These are phyloP conservation scores for Lacanobia wlatinum DNA, from an alignment of 2,888 invertebrate species.

Conservation along the genomic window DNA sequence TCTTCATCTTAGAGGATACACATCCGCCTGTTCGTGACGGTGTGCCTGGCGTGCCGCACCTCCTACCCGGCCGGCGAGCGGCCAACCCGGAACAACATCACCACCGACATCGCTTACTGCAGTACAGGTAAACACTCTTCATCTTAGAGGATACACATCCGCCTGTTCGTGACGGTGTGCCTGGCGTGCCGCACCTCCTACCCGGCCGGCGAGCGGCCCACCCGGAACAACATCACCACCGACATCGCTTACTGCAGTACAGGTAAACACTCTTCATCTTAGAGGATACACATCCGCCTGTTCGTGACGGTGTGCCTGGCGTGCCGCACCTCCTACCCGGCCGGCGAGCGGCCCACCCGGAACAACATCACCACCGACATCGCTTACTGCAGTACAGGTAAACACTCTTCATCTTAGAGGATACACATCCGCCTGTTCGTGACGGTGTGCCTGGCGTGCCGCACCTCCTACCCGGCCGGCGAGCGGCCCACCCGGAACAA, in stretches of 20 bases:
- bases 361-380: conserved; percentile 99
- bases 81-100: conserved; percentile 96
- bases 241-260: conserved; percentile 99
- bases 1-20: too few species aligned
- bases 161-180: too few species aligned
- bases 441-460: conserved; percentile 93
- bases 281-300: too few species aligned
- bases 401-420: not conserved
- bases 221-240: conserved; percentile 97
- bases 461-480: conserved; percentile 97
- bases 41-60: conserved; percentile 96
- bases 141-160: too few species aligned
- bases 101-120: conserved; percentile 99
- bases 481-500: conserved; percentile 95
- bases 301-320: conserved; percentile 88
- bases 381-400: conserved; percentile 99
- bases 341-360: conserved; percentile 94
- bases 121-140: conserved; percentile 94
- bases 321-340: conserved; percentile 97
- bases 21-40: too few species aligned
- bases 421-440: too few species aligned
- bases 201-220: conserved; percentile 95
- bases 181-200: conserved; percentile 98
- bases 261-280: conserved; percentile 88
- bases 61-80: conserved; percentile 95